Base-by-base conservation (phyloP, 1,140 invertebrate species). In the Drosophila kepulauana region DNA sequence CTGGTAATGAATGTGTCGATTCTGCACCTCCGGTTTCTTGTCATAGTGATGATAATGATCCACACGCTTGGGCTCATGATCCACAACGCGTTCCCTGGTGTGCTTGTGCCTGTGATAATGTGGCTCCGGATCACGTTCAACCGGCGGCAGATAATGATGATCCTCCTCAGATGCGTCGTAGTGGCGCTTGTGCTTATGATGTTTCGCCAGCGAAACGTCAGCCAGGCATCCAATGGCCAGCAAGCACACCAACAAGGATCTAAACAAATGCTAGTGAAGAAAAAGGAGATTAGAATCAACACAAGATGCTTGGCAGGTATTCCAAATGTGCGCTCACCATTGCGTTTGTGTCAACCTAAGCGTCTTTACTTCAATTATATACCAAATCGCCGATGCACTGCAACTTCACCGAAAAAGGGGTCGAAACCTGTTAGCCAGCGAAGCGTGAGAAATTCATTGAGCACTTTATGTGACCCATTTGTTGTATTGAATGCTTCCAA, bases 31-130 rank as follows among this genome's bases (percentile, higher is more conserved):
- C 0, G 87, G 85, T 45, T 89, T 81, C 58, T 86, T 84, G 35
- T 89, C 85, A 51, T 89, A 90, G 63, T 89, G 85, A 57, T 90
- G 86, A 35, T 75, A 86, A 20, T 90, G 86, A 58, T 90, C 86
- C 48, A 90, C 76, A 0, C 86, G 73, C 41, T 91, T 90, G 0
- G 78, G 81, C 8, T 82, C 30, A 6, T 80, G 58, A 10, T 61
- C 76, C 1, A 73, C 67, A 8, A 89, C 82, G 0, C 74, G 76
- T 16, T 89, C 87, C 30, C 79, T 90, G 41, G 82, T 91, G 15
- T 90, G 82, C 20, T 82, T 91, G 3, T 86, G 79, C 61, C 82
- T 86, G 33, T 79, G 84, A 52, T 81, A 89, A 11, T 66, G 70
- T 1, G 85, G 75, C 33, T 85, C 63, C 16, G 78, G 52, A 1